A percentile compares a stretch with the other conserved stretches of the same genome.
phyloP scores from a whole-genome alignment of 2,888 invertebrate genomes.

The Lasioglossum marginatum region DNA sequence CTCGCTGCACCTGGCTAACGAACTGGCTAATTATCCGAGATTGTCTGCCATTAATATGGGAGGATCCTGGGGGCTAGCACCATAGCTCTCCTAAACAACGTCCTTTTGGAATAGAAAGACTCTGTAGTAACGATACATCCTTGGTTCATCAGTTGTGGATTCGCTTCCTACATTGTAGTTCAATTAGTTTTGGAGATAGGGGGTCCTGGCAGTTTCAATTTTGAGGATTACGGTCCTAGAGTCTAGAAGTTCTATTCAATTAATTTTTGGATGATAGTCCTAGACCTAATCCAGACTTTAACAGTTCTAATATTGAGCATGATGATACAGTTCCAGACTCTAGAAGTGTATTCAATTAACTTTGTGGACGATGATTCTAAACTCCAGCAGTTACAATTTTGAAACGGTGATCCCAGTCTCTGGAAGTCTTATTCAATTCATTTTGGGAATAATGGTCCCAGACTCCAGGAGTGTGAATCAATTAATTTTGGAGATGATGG shows the following conservation, averaged over 20 bases:
- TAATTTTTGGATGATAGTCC: not conserved
- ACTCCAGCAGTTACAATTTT: not conserved
- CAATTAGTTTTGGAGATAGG: not conserved
- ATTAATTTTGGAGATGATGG: not conserved
- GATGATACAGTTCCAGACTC: too few species aligned
- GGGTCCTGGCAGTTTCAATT: too few species aligned
- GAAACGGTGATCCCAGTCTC: not conserved
- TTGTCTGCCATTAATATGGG: not conserved
- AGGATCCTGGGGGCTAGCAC: not conserved
- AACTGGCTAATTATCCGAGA: constrained; percentile 63
- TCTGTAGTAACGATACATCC: not conserved
- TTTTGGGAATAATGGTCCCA: too few species aligned
- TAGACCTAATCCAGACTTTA: too few species aligned
- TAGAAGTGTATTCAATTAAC: too few species aligned
- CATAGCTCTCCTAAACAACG: not conserved
- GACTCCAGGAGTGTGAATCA: not conserved
- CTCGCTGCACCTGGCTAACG: constrained; percentile 67
- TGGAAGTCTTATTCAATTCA: not conserved
- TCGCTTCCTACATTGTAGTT: not conserved
- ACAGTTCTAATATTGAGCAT: too few species aligned
- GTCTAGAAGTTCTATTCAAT: not conserved
- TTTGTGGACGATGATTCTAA: not conserved
- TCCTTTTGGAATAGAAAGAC: not conserved
- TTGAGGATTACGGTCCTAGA: not conserved
- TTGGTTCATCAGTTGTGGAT: not conserved